Evolutionary conservation across 1,140 invertebrate species (phyloP).

Genomic region (Notospermus geniculatus): DNA sequence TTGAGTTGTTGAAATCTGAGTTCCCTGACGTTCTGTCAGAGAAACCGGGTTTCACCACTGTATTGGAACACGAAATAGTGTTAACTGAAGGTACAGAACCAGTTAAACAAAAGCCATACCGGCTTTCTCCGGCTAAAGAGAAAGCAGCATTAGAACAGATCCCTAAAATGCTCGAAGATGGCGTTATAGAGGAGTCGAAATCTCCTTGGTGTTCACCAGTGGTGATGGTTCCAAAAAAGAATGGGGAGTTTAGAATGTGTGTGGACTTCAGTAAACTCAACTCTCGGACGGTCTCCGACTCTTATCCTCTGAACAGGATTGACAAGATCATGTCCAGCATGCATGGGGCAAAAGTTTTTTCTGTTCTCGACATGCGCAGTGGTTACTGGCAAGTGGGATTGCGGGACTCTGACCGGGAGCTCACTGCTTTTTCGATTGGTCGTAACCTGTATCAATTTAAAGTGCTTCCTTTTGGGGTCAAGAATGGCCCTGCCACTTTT

Average conservation of each 20-base stretch:
- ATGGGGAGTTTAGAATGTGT: conserved; percentile 31
- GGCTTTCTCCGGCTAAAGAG: conserved; percentile 13
- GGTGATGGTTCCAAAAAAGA: conserved; percentile 38
- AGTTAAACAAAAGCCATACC: conserved; percentile 12
- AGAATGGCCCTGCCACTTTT: conserved; percentile 19
- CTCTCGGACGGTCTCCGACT: conserved; percentile 24
- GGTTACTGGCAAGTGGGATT: conserved; percentile 55
- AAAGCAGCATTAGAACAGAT: conserved; percentile 13
- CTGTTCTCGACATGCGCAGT: conserved; percentile 26
- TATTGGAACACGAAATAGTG: too few species aligned
- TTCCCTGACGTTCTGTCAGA: too few species aligned
- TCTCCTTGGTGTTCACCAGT: conserved; percentile 38
- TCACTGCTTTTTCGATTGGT: conserved; percentile 41
- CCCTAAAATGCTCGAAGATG: conserved; percentile 14
- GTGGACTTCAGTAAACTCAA: conserved; percentile 38
- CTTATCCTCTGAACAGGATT: conserved; percentile 32
- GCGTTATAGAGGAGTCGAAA: conserved; percentile 32
- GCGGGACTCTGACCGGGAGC: conserved; percentile 33
- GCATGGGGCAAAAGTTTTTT: conserved; percentile 27
- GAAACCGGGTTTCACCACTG: too few species aligned
- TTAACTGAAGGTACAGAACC: too few species aligned
- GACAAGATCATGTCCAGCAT: conserved; percentile 33
- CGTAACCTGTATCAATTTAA: conserved; percentile 28
- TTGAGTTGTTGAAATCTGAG: too few species aligned
- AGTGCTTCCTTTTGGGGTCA: conserved; percentile 18